phyloP scores from a whole-genome alignment of 2,797 vertebrate species.

The Vespertilio murinus region DNA sequence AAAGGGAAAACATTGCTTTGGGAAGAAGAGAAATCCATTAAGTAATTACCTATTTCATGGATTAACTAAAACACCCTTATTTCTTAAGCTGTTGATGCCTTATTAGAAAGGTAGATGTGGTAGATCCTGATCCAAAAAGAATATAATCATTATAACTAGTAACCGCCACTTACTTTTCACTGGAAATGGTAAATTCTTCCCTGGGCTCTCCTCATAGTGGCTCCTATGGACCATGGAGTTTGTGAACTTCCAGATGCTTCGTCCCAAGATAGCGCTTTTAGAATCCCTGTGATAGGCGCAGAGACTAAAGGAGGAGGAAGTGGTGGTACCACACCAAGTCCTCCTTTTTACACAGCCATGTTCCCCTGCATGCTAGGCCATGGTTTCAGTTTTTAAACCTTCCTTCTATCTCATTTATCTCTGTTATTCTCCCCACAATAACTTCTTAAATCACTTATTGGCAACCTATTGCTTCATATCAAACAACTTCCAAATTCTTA shows the following conservation, averaged over 20 bases:
- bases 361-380: background rate
- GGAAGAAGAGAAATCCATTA: background rate
- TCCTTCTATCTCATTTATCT: background rate
- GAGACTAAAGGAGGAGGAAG: background rate
- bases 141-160: slow-evolving; percentile 86
- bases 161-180: background rate
- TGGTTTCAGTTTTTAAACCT: background rate
- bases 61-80: slow-evolving; percentile 80
- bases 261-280: background rate
- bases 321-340: background rate
- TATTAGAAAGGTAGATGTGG: slow-evolving; percentile 91
- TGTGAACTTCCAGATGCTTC: background rate
- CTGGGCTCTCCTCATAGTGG: background rate
- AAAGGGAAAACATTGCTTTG: background rate
- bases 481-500: background rate
- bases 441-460: background rate
- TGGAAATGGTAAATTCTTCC: background rate
- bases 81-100: slow-evolving; percentile 96
- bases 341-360: background rate
- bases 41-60: slow-evolving; percentile 77
- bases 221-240: background rate
- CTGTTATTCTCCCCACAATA: background rate
- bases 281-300: background rate
- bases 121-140: slow-evolving; percentile 93
- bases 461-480: background rate